Percentiles rank a stretch among this genome's conserved stretches.
phyloP scores from a whole-genome alignment of 1,140 invertebrate genomes.

The Bombus confusus region DNA sequence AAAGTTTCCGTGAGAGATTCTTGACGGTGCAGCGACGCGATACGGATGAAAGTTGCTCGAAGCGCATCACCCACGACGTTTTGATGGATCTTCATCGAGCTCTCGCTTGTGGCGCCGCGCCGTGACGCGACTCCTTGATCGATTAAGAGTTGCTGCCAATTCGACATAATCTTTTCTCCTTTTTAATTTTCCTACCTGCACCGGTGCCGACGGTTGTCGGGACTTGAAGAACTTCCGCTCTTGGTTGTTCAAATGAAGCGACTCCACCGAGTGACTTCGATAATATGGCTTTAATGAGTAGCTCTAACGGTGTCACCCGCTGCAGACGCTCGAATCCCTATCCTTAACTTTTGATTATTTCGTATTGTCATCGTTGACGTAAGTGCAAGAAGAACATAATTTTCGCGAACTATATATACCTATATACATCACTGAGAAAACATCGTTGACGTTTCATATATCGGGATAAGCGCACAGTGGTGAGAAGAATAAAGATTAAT shows the following conservation, averaged over 20 bases:
- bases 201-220: neutral
- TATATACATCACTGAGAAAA: neutral
- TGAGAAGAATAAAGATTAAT: neutral
- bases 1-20: neutral
- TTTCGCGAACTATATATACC: neutral
- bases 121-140: constrained; percentile 29
- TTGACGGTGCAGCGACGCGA: neutral
- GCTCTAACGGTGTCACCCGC: neutral
- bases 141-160: constrained; percentile 23
- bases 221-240: neutral
- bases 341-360: neutral
- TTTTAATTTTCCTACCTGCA: constrained; percentile 12
- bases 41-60: constrained; percentile 15
- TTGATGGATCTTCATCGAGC: constrained; percentile 31
- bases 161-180: constrained; percentile 13
- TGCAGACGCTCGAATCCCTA: neutral
- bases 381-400: neutral
- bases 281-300: neutral
- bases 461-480: neutral
- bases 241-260: neutral
- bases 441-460: neutral
- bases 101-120: neutral
- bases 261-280: neutral
- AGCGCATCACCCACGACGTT: constrained; percentile 22
- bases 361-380: neutral